Evolutionary conservation across 2,797 vertebrate genomes (phyloP).

Genomic region (Pteronotus mesoamericanus): DNA sequence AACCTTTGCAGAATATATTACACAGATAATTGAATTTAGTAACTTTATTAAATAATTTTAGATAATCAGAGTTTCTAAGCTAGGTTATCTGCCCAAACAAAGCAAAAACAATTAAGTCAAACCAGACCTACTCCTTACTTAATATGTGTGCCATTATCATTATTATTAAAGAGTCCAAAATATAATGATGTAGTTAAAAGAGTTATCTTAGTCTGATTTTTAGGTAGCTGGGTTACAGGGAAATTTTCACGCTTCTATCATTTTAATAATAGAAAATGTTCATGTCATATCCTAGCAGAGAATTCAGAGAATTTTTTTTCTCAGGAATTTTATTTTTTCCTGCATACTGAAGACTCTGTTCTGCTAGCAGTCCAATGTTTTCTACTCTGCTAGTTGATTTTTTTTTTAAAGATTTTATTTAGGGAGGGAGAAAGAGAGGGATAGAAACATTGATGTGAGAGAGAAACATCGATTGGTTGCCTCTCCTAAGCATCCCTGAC

Average conservation of each 20-base stretch:
- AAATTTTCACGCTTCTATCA: background rate
- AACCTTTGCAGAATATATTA: background rate
- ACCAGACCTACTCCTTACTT: background rate
- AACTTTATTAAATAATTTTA: background rate
- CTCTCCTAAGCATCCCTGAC: background rate
- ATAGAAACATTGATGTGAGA: background rate
- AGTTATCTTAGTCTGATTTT: background rate
- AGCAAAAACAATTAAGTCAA: background rate
- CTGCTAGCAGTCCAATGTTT: background rate
- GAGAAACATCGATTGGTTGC: background rate
- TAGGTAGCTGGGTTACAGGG: background rate
- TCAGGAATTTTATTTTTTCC: background rate
- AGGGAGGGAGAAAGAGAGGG: background rate
- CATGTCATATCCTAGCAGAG: background rate
- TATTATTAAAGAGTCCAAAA: conserved; percentile 14
- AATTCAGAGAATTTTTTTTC: background rate
- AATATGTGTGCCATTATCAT: background rate
- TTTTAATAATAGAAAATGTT: conserved; percentile 22
- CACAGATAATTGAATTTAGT: conserved; percentile 2
- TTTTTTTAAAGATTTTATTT: background rate
- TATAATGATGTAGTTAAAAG: conserved; percentile 3
- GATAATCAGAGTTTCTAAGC: background rate
- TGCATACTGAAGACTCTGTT: background rate
- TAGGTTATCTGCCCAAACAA: background rate
- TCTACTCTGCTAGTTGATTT: background rate